Evolutionary conservation across 2,888 invertebrate genomes (phyloP).

Genomic region (Melikaiella ostensackeni): DNA sequence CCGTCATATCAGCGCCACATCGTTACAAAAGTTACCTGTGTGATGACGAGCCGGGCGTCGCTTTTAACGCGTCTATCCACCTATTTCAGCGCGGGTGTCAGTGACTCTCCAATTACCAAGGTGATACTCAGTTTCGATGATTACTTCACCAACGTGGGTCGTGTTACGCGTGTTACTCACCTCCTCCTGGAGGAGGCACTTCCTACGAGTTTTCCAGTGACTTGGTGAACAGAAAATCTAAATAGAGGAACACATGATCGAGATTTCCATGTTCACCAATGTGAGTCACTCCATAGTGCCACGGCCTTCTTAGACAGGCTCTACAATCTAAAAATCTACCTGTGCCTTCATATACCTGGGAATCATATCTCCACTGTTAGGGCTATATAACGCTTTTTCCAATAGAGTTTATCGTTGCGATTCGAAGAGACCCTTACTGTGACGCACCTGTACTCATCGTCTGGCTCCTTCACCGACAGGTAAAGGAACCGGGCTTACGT

Average conservation of each 20-base stretch:
- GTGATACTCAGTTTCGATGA: not conserved
- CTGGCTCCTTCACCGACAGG: not conserved
- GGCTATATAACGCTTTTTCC: not conserved
- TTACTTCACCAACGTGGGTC: not conserved
- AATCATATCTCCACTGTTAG: not conserved
- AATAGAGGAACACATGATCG: conserved; percentile 13
- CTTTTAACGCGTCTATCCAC: conserved; percentile 34
- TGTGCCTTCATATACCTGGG: conserved; percentile 16
- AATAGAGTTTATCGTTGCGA: not conserved
- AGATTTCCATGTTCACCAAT: not conserved
- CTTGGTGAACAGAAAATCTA: conserved; percentile 11
- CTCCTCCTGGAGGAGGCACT: not conserved
- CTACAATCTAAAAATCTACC: not conserved
- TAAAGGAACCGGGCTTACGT: not conserved
- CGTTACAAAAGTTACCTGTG: not conserved
- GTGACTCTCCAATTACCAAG: conserved; percentile 33
- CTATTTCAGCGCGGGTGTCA: conserved; percentile 25
- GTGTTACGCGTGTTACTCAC: conserved; percentile 11
- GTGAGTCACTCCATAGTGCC: conserved; percentile 13
- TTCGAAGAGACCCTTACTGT: not conserved
- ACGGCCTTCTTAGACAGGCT: not conserved
- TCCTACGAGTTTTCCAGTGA: not conserved
- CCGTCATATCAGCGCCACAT: conserved; percentile 3
- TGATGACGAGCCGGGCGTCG: conserved; percentile 37
- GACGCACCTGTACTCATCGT: conserved; percentile 13